Evolutionary conservation across 2,113 vertebrate genomes (phyloP).

Genomic region (Lampris incognitus): DNA sequence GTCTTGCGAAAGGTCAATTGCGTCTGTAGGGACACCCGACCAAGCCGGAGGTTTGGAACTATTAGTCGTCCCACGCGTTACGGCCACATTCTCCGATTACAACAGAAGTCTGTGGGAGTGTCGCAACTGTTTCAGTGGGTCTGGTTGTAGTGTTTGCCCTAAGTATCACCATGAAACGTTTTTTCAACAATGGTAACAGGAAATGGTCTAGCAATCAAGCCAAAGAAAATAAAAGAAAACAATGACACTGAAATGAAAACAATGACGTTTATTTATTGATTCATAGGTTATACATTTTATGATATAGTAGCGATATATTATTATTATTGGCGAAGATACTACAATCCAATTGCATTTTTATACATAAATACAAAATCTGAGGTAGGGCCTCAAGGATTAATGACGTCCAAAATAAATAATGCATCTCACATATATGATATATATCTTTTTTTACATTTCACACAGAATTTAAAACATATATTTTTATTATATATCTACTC

Average conservation of each 20-base stretch:
- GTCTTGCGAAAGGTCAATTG: too few relatives aligned
- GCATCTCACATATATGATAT: slow-evolving; percentile 88
- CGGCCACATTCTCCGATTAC: too few relatives aligned
- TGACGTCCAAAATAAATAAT: slow-evolving; percentile 91
- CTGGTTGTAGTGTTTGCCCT: too few relatives aligned
- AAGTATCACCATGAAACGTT: background rate
- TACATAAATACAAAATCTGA: slow-evolving; percentile 99
- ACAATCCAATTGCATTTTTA: slow-evolving; percentile 99
- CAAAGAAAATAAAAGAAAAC: slow-evolving; percentile 19
- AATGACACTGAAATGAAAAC: slow-evolving; percentile 84
- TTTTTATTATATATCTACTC: slow-evolving; percentile 76
- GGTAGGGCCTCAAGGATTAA: slow-evolving; percentile 99
- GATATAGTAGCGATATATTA: slow-evolving; percentile 93
- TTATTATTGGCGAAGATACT: slow-evolving; percentile 98
- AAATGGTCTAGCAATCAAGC: background rate
- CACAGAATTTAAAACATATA: slow-evolving; percentile 86
- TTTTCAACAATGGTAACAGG: background rate
- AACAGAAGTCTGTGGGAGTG: too few relatives aligned
- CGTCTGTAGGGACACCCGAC: too few relatives aligned
- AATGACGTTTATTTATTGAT: slow-evolving; percentile 96
- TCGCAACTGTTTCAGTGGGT: too few relatives aligned
- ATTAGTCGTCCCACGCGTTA: too few relatives aligned
- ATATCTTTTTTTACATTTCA: slow-evolving; percentile 74
- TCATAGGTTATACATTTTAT: slow-evolving; percentile 91
- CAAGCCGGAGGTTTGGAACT: too few relatives aligned